phyloP scores from a whole-genome alignment of 2,888 invertebrate species.

The Schizotus pectinicornis region DNA sequence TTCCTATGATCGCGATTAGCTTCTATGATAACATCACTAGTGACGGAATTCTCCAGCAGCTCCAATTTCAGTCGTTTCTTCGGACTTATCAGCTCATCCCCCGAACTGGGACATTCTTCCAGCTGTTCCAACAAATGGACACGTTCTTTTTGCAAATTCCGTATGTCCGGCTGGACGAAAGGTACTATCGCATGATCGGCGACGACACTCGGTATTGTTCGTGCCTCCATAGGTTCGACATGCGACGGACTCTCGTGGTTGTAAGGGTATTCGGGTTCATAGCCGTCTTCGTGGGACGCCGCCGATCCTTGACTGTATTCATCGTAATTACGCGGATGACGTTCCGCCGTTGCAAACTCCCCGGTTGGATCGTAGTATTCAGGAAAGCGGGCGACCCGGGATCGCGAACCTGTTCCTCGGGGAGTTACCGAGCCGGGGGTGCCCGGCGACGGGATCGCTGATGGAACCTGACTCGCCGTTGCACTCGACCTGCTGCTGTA shows the following conservation, averaged over 20 bases:
- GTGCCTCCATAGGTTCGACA: conserved; percentile 52
- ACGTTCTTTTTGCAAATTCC: conserved; percentile 71
- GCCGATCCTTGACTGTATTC: conserved; percentile 76
- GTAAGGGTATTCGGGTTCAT: conserved; percentile 58
- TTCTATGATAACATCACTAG: conserved; percentile 56
- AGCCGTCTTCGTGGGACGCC: conserved; percentile 69
- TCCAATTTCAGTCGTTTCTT: conserved; percentile 72
- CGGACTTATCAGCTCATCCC: conserved; percentile 70
- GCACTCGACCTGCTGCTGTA: conserved; percentile 61
- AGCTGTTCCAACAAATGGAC: conserved; percentile 73
- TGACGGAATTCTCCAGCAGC: conserved; percentile 51
- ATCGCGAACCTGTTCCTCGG: conserved; percentile 59
- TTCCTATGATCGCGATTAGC: conserved; percentile 57
- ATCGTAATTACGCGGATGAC: conserved; percentile 70
- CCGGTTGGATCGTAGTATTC: conserved; percentile 48
- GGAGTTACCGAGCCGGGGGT: conserved; percentile 59
- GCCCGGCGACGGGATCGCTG: conserved; percentile 62
- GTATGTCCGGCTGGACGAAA: conserved; percentile 64
- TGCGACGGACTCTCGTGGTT: conserved; percentile 56
- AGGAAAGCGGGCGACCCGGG: conserved; percentile 55
- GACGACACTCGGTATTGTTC: conserved; percentile 61
- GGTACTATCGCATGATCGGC: conserved; percentile 53
- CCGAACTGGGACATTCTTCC: conserved; percentile 74
- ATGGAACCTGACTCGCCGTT: conserved; percentile 56
- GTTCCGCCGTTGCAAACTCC: conserved; percentile 56